Conservation (phyloP, 2,113 vertebrate species). For the Antennarius striatus region DNA sequence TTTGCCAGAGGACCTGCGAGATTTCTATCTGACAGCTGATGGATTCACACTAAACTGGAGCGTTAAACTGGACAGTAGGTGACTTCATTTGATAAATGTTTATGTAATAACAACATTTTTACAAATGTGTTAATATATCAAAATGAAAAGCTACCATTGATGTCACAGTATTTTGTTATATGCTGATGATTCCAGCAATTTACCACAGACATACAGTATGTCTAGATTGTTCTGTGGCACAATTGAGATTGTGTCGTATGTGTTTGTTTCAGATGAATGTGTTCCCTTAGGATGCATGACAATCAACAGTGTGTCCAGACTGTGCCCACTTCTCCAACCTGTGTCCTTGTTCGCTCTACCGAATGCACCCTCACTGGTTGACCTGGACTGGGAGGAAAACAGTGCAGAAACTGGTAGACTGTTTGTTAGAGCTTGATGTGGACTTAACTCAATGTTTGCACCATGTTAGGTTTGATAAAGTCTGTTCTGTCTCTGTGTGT, state of each 20-base stretch:
- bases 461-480: conserved; percentile 34
- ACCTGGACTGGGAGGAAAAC: conserved; percentile 87
- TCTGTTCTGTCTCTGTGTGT: conserved; percentile 41
- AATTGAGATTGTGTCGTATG: conserved; percentile 7
- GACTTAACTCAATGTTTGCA: conserved; percentile 35
- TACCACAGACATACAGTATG: neutral
- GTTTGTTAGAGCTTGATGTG: conserved; percentile 22
- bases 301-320: conserved; percentile 85
- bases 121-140: neutral
- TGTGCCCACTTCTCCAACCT: conserved; percentile 84
- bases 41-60: conserved; percentile 94
- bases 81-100: neutral
- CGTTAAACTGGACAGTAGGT: conserved; percentile 89
- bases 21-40: conserved; percentile 94
- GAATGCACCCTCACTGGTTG: conserved; percentile 87
- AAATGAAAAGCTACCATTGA: neutral
- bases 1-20: conserved; percentile 92
- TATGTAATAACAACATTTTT: neutral
- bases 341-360: conserved; percentile 84
- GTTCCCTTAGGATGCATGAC: conserved; percentile 91
- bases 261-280: conserved; percentile 81
- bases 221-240: neutral
- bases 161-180: neutral
- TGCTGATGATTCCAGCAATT: neutral
- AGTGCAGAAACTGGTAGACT: conserved; percentile 76